phyloP scores from a whole-genome alignment of 2,113 vertebrate genomes.

The Progne subis region DNA sequence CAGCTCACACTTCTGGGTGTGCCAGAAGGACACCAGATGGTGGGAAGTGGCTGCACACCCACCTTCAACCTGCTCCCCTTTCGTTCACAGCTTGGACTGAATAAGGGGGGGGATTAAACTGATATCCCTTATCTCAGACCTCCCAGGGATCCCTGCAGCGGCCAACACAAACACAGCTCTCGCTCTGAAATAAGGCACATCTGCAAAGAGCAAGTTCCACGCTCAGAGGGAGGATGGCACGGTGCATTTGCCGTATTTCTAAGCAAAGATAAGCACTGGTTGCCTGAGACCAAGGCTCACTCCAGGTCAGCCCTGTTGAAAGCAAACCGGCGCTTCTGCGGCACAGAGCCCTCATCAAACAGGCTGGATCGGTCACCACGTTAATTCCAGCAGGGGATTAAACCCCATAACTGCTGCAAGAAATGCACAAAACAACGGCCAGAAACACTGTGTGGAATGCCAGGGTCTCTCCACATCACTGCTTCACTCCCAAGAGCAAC shows the following conservation, averaged over 20 bases:
- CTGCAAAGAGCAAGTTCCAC: background rate
- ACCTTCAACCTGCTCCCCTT: background rate
- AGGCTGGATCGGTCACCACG: accelerated
- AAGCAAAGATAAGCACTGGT: background rate
- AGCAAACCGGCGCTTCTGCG: accelerated
- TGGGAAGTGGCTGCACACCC: background rate
- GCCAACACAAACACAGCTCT: background rate
- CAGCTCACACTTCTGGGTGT: background rate
- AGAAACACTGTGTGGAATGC: background rate
- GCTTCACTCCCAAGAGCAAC: background rate
- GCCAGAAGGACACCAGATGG: background rate
- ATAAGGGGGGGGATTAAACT: background rate
- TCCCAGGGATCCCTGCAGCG: background rate
- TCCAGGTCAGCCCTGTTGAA: background rate
- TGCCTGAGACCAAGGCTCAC: background rate
- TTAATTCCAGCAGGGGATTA: background rate
- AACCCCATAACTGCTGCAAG: background rate
- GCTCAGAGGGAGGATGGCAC: background rate
- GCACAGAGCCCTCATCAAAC: background rate
- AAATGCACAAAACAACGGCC: background rate
- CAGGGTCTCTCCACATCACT: background rate
- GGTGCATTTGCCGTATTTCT: background rate
- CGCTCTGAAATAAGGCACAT: background rate
- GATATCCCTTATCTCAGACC: background rate
- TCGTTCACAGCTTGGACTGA: background rate